A percentile compares a stretch with the other conserved stretches of the same genome.
These are phyloP conservation scores for Mythimna loreyi DNA, from an alignment of 2,888 invertebrate species.

Conservation along the genomic window DNA sequence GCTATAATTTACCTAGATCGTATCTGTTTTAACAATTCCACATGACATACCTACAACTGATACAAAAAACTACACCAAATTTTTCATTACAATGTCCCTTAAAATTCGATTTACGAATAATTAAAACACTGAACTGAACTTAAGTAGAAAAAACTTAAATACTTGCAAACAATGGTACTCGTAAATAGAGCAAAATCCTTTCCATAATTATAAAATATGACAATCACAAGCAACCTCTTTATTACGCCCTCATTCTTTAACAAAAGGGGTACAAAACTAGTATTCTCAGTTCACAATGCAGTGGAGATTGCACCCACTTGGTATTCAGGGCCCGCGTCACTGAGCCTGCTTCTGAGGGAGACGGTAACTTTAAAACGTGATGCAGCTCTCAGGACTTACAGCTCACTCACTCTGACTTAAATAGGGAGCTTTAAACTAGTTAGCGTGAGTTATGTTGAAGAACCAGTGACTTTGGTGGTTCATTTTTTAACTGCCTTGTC, in stretches of 20 bases:
- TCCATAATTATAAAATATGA: conserved; percentile 40
- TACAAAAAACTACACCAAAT: no score
- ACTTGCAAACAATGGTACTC: background rate
- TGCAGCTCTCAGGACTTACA: conserved; percentile 51
- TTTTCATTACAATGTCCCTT: no score
- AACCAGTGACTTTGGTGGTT: conserved; percentile 18
- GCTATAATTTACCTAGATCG: no score
- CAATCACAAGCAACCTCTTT: conserved; percentile 49
- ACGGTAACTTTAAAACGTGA: conserved; percentile 63
- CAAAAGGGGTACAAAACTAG: conserved; percentile 54
- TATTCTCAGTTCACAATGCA: conserved; percentile 59
- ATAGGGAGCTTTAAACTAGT: conserved; percentile 47
- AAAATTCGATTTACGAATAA: no score
- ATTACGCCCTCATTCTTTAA: conserved; percentile 42
- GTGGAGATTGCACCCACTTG: conserved; percentile 66
- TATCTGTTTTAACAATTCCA: no score
- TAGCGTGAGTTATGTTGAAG: conserved; percentile 52
- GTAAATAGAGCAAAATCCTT: conserved; percentile 20
- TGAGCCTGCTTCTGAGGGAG: conserved; percentile 49
- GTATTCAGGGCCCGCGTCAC: conserved; percentile 60
- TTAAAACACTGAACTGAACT: no score
- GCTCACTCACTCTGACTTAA: conserved; percentile 50
- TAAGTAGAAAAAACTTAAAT: background rate
- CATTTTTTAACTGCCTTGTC: conserved; percentile 18
- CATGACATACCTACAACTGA: no score